Percentiles rank a stretch among this genome's conserved stretches.
Evolutionary conservation across 2,113 vertebrate species (phyloP).

Genomic region (Proterorhinus semilunaris): DNA sequence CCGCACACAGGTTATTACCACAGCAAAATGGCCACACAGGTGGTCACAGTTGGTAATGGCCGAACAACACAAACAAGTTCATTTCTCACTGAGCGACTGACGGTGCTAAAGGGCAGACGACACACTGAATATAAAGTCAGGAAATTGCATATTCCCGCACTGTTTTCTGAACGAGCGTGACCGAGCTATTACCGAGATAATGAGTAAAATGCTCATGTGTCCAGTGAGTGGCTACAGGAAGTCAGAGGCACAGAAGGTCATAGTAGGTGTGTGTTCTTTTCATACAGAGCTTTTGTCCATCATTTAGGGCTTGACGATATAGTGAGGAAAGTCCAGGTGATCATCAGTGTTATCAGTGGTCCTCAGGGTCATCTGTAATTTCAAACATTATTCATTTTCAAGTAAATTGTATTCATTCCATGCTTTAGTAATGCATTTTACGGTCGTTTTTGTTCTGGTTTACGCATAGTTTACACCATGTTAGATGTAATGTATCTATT

Average conservation of each 20-base stretch:
- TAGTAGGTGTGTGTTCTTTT: not conserved
- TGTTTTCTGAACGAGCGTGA: conserved; percentile 59
- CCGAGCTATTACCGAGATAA: conserved; percentile 42
- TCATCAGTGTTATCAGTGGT: too few species aligned
- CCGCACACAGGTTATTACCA: conserved; percentile 27
- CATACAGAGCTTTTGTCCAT: not conserved
- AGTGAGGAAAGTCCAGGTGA: too few species aligned
- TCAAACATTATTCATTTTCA: too few species aligned
- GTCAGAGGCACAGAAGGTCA: conserved; percentile 46
- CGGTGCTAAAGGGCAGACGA: conserved; percentile 55
- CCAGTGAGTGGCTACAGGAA: conserved; percentile 19
- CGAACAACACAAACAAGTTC: conserved; percentile 46
- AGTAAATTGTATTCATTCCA: too few species aligned
- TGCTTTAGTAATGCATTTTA: too few species aligned
- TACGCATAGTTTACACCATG: too few species aligned
- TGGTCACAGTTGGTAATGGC: conserved; percentile 58
- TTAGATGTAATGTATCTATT: too few species aligned
- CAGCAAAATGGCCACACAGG: conserved; percentile 65
- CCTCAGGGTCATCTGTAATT: too few species aligned
- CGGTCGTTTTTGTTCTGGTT: too few species aligned
- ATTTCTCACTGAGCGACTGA: conserved; percentile 35
- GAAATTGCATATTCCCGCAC: conserved; percentile 31
- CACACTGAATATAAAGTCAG: conserved; percentile 58
- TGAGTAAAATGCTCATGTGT: conserved; percentile 37
- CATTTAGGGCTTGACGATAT: too few species aligned